Base-by-base conservation (phyloP, 2,888 invertebrate species). In the Graphium colonna region DNA sequence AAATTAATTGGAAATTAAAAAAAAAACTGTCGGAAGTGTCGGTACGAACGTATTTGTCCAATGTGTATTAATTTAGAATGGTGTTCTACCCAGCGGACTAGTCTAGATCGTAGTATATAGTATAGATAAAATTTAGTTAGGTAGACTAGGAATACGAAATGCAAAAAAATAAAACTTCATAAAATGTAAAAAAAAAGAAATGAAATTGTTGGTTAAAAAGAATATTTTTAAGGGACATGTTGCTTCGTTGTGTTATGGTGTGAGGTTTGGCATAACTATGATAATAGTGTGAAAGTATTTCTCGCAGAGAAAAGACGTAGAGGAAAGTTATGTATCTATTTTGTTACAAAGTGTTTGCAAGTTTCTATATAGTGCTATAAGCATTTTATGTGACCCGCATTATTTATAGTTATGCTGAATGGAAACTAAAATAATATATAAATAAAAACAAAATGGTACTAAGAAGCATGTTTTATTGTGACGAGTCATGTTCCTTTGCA, bases 151-250 rank as follows among this genome's bases (percentile, higher is more conserved):
- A 81, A 85, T 90, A 90, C 90, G 90, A 91, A 91, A 91, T 90
- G 90, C 90, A 89, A 90, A 86, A 83, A 89, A 82, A 72, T 86
- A 87, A 82, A 89, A 84, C 79, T 82, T 82, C 77, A 88, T 85
- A 90, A 89, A 88, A 87, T 85, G 82, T 86, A 90, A 88, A 90
- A 90, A 88, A 86, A 90, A 87, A 82, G 82, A 79, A 82, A 90
- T 88, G 89, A 91, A 91, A 90, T 91, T 90, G 91, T 91, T 88
- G 87, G 86, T 91, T 90, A 91, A 90, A 91, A 90, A 91, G 91
- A 90, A 86, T 91, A 91, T 91, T 92, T 92, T 91, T 91, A 91
- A 88, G 87, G 88, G 79, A 87, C 86, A 87, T 88, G 88, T 90
- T 86, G 90, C 90, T 88, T 89, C 83, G 85, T 89, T 89, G 82